phyloP scores from a whole-genome alignment of 2,113 vertebrate genomes.

The Oreochromis aureus region DNA sequence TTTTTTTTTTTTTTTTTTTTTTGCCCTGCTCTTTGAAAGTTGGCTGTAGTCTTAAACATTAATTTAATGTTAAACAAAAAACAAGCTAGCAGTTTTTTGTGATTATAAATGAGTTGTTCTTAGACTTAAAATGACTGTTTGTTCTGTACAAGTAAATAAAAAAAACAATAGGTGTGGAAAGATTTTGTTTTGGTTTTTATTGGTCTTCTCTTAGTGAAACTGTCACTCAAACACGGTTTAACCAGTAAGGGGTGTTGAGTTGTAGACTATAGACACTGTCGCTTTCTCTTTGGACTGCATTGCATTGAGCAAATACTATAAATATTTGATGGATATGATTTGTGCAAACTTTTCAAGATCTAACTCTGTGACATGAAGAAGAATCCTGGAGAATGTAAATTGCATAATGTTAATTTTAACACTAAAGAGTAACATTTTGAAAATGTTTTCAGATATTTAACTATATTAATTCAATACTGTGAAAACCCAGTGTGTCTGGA shows the following conservation, averaged over 20 bases:
- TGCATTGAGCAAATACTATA: background rate
- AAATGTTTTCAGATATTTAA: rapidly evolving
- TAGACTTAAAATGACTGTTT: rapidly evolving
- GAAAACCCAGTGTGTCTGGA: rapidly evolving
- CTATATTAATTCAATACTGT: rapidly evolving
- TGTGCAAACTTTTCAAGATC: background rate
- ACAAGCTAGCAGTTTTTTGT: background rate
- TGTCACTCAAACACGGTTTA: rapidly evolving
- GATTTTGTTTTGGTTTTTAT: background rate
- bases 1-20: background rate
- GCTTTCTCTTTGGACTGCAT: background rate
- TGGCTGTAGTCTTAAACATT: background rate
- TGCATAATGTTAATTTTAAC: rapidly evolving
- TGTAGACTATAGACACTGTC: background rate
- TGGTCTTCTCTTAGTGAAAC: background rate
- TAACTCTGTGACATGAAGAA: rapidly evolving
- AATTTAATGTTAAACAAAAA: rapidly evolving
- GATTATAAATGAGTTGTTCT: background rate
- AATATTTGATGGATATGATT: rapidly evolving
- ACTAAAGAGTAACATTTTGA: rapidly evolving
- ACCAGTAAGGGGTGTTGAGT: background rate
- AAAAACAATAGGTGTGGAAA: background rate
- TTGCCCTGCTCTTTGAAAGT: background rate
- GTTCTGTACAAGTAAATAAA: background rate
- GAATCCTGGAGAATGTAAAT: rapidly evolving